A percentile compares a stretch with the other conserved stretches of the same genome.
These are phyloP conservation scores for Rhombomys opimus DNA, from an alignment of 2,113 vertebrate species.

Conservation along the genomic window DNA sequence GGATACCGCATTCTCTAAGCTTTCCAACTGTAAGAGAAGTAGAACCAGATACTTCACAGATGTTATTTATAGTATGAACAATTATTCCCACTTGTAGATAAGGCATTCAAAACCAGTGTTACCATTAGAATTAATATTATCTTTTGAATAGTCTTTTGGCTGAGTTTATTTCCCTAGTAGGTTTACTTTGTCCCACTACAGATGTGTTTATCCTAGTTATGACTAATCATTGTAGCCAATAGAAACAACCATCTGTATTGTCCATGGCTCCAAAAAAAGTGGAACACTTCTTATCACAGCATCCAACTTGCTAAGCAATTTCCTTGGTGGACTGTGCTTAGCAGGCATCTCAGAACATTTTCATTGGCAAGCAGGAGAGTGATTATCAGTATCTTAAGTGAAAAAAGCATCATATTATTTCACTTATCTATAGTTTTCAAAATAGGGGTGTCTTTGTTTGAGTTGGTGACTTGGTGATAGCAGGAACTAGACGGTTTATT, in stretches of 20 bases:
- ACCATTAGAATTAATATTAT: neutral
- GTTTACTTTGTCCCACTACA: neutral
- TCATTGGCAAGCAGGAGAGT: neutral
- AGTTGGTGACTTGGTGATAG: neutral
- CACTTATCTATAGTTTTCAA: neutral
- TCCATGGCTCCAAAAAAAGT: neutral
- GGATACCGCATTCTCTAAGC: neutral
- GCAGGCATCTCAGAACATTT: neutral
- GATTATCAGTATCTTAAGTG: neutral
- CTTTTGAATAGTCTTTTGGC: neutral
- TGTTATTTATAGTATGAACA: neutral
- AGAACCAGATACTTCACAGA: neutral
- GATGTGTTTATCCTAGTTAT: neutral
- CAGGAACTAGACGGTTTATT: neutral
- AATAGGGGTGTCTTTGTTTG: neutral
- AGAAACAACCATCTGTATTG: neutral
- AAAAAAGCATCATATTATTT: neutral
- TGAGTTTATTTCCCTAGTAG: slow-evolving; percentile 5
- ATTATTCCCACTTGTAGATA: neutral
- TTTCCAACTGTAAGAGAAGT: slow-evolving; percentile 36
- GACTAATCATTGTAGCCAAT: neutral
- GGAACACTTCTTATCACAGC: neutral
- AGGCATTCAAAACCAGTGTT: neutral
- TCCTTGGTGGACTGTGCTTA: neutral
- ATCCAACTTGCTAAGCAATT: slow-evolving; percentile 21